Evolutionary conservation across 1,140 invertebrate genomes (phyloP), one percentile per base, ranked within the genome.

Genomic region (Pseudomyrmex dendroicus): DNA sequence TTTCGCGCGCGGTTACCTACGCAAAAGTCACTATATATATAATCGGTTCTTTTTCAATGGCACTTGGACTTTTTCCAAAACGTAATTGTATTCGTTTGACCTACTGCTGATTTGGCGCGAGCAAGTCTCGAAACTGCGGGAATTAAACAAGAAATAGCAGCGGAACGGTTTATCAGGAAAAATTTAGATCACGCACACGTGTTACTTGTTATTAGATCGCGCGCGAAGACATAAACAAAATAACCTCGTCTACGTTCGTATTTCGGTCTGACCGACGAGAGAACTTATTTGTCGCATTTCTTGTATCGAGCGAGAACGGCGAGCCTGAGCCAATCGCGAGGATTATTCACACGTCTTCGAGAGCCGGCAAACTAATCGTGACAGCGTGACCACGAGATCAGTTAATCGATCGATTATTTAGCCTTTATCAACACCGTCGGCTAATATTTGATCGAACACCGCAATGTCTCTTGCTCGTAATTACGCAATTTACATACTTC

Each of bases 361-460:
- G 48, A 35, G 35, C 13, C 46, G 46, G 54, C 22, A 68, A 87
- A 46, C 54, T 25, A 25, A 73, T 72, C 10, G 5, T 46, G 44
- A 17, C 52, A 15, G 59, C 17, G 17, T 50, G 44, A 84, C 73
- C 82, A 13, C 62, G 22, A 57, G 70, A 83, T 87, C 67, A 4
- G 13, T 17, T 78, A 78, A 87, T 87, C 52, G 73, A 84, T 86
- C 35, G 61, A 50, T 64, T 66, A 35, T 22, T n/a, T 59, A 64
- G 73, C n/a, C 57, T 63, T 61, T 83, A 74, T 54, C 66, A 22
- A 20, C 22, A 52, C 13, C 13, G 66, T 25, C 46, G 54, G 54
- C 68, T 54, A 46, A 72, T 48, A 35, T 35, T 35, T 35, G 5
- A 35, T 35, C 35, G 35, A 35, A 35, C 0, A 35, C 35, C 35